Base-by-base conservation (phyloP, 1,140 invertebrate species). In the Stegodyphus dumicola region DNA sequence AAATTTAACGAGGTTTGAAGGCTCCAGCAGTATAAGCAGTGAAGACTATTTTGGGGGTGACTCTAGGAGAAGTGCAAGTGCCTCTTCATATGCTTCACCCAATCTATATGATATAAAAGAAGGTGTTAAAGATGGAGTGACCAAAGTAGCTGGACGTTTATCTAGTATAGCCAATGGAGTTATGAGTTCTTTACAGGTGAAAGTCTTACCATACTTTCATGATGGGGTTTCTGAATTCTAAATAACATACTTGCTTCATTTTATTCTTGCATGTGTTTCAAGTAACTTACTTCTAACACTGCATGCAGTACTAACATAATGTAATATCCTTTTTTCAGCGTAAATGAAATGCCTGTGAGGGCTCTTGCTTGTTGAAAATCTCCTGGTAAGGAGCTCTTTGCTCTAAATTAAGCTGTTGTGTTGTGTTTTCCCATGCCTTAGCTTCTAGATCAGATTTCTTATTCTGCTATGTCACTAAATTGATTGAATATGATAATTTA, bases 71-170 rank as follows among this genome's bases (percentile, higher is more conserved):
- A 65, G 17, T 49, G 51, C 73, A 17, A 75, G 73, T 66, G 83
- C 87, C 49, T 88, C 88, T 69, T 88, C 88, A 49, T 90, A 89
- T 52, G 90, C 92, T 90, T 92, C 94, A 11, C 95, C 95, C 4
- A 95, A 97, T 90, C 93, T 99, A 71, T 96, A 98, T 87, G 98
- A 99, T 89, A 96, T 99, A 0, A 96, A 96, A 90, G 98, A 99
- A 91, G 97, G 96, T 88, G 97, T 99, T 7, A 94, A 95, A 88
- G 95, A 98, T 91, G 98, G 98, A 78, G 97, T 99, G 54, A 97
- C 95, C 80, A 98, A 98, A 92, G 97, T 99, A 83, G 98, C 98
- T 53, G 97, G 96, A 6, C 95, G 95, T 89, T 91, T 99, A 13
- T 98, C 97, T 88, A 96, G 94, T 85, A 91, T 99, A 84, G 97